Conservation (phyloP, 2,797 vertebrate species). For the Propithecus perrieri region DNA sequence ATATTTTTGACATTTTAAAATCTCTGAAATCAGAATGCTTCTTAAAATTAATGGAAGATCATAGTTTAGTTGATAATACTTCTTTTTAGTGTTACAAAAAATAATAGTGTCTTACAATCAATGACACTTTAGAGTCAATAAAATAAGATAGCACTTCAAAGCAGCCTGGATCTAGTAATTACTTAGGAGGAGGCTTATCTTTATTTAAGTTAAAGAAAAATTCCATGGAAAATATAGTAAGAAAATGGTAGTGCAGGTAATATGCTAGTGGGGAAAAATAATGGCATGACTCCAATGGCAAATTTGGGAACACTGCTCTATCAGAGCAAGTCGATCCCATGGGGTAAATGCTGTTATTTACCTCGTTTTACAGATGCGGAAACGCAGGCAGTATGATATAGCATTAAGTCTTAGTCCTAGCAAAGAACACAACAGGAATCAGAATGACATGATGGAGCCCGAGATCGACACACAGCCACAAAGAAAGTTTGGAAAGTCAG, state of each 20-base stretch:
- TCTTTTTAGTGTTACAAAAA: neutral
- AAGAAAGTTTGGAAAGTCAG: neutral
- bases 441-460: neutral
- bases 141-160: neutral
- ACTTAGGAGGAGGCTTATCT: neutral
- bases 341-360: neutral
- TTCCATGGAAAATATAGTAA: neutral
- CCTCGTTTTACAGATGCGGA: neutral
- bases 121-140: neutral
- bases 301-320: neutral
- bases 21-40: neutral
- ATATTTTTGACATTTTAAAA: neutral
- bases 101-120: neutral
- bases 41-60: neutral
- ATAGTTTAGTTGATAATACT: neutral
- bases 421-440: neutral
- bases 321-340: too few relatives aligned
- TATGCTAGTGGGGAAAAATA: neutral
- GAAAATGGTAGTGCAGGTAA: neutral
- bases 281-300: neutral
- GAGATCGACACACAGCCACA: rapidly evolving
- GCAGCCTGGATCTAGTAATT: neutral
- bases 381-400: neutral
- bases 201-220: neutral
- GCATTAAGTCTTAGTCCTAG: neutral